A percentile compares a stretch with the other conserved stretches of the same genome.
These are phyloP conservation scores for Julus scanicus DNA, from an alignment of 2,888 invertebrate genomes.

Conservation along the genomic window DNA sequence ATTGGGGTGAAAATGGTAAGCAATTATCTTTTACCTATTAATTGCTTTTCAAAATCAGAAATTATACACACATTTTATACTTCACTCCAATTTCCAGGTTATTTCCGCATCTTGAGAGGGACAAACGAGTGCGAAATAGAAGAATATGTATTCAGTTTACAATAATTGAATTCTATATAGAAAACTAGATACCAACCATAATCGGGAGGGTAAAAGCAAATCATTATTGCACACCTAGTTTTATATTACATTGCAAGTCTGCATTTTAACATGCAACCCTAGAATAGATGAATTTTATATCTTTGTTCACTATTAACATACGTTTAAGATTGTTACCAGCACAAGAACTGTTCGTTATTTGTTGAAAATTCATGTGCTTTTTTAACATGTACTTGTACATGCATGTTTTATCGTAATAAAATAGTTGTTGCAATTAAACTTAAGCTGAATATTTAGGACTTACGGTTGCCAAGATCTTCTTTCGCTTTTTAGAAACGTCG, in stretches of 20 bases:
- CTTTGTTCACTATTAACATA: neutral
- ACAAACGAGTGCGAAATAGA: constrained; percentile 11
- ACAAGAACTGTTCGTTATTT: neutral
- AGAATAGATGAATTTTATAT: neutral
- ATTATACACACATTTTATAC: neutral
- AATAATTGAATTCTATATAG: neutral
- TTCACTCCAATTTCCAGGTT: neutral
- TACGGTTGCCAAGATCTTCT: too few relatives aligned
- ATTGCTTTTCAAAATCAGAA: neutral
- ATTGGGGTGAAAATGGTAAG: constrained; percentile 45
- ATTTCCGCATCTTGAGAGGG: constrained; percentile 34
- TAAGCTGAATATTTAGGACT: too few relatives aligned
- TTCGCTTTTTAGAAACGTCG: too few relatives aligned
- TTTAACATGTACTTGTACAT: neutral
- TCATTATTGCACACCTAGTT: too few relatives aligned
- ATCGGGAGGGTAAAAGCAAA: neutral
- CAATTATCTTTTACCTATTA: neutral
- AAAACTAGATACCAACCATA: neutral
- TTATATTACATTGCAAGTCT: too few relatives aligned
- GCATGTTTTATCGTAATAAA: too few relatives aligned
- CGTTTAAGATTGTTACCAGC: neutral
- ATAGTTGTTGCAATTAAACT: too few relatives aligned
- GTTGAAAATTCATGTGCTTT: neutral
- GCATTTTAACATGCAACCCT: neutral
- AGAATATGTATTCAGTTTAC: neutral